phyloP scores from a whole-genome alignment of 2,888 invertebrate species.

The Tetrapedia diversipes region DNA sequence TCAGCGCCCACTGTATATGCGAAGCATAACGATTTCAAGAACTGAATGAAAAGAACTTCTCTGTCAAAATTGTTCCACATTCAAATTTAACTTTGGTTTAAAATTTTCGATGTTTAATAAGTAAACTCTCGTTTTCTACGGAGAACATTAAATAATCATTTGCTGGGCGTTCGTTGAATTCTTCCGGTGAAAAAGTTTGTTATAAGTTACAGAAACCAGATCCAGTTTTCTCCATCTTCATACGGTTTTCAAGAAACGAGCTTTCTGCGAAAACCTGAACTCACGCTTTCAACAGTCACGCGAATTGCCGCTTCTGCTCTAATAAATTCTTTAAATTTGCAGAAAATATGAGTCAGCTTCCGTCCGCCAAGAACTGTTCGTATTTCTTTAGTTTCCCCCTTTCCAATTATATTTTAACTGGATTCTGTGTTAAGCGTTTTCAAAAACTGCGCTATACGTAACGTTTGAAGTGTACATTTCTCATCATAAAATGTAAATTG shows the following conservation, averaged over 20 bases:
- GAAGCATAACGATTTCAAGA: too few relatives aligned
- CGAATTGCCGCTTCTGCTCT: not conserved
- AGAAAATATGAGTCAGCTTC: not conserved
- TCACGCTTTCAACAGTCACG: not conserved
- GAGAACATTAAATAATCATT: not conserved
- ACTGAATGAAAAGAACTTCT: too few relatives aligned
- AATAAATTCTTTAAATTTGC: constrained; percentile 4
- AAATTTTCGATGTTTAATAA: not conserved
- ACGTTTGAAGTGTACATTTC: too few relatives aligned
- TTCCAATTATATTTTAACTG: not conserved
- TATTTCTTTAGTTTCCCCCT: not conserved
- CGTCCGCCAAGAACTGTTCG: not conserved
- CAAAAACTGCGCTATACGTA: too few relatives aligned
- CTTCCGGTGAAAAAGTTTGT: not conserved
- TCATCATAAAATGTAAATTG: not conserved
- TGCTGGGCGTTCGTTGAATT: not conserved
- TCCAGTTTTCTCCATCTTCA: not conserved
- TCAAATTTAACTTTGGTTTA: not conserved
- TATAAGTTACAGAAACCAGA: not conserved
- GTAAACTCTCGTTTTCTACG: not conserved
- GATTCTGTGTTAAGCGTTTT: too few relatives aligned
- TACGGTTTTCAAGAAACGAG: not conserved
- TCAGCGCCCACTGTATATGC: too few relatives aligned
- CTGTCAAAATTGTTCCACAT: too few relatives aligned
- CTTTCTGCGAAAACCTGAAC: not conserved